A percentile compares a stretch with the other conserved stretches of the same genome.
Conservation (phyloP, 2,113 vertebrate species). For the Siphamia tubifer region DNA sequence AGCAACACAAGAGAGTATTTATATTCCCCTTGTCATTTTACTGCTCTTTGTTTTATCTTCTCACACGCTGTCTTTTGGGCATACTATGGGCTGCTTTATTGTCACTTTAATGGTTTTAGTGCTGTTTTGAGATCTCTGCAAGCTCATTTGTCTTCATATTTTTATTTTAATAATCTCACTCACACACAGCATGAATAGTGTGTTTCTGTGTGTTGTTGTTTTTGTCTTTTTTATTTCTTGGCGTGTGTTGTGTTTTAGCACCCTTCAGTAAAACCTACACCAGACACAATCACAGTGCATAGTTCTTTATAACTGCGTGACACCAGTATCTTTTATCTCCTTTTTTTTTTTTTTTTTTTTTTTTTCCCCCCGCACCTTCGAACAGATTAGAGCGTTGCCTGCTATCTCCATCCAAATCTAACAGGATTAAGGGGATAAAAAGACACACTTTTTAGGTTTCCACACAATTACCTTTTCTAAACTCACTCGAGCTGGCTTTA, state of each 20-base stretch:
- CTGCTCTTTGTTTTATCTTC: neutral
- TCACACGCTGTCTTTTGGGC: neutral
- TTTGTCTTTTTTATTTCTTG: neutral
- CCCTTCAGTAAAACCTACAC: slow-evolving; percentile 3
- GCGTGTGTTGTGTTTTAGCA: neutral
- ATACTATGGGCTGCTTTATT: neutral
- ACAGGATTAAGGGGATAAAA: slow-evolving; percentile 71
- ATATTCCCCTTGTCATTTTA: neutral
- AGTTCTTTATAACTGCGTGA: slow-evolving; percentile 5
- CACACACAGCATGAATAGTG: neutral
- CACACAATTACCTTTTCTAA: slow-evolving; percentile 71
- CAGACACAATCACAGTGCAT: neutral
- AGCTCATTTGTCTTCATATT: slow-evolving; percentile 1
- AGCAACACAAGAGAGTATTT: neutral
- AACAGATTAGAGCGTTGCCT: slow-evolving; percentile 59
- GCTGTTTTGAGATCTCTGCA: neutral
- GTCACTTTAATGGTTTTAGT: neutral
- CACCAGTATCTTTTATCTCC: slow-evolving; percentile 59
- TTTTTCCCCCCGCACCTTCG: slow-evolving; percentile 71
- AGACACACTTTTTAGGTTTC: slow-evolving; percentile 56
- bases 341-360: no score
- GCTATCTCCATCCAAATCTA: slow-evolving; percentile 66
- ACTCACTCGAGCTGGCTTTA: slow-evolving; percentile 34
- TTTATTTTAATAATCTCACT: neutral
- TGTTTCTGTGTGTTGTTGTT: neutral